Conservation (phyloP, 2,888 invertebrate species). For the Hirtodrosophila cameraria region DNA sequence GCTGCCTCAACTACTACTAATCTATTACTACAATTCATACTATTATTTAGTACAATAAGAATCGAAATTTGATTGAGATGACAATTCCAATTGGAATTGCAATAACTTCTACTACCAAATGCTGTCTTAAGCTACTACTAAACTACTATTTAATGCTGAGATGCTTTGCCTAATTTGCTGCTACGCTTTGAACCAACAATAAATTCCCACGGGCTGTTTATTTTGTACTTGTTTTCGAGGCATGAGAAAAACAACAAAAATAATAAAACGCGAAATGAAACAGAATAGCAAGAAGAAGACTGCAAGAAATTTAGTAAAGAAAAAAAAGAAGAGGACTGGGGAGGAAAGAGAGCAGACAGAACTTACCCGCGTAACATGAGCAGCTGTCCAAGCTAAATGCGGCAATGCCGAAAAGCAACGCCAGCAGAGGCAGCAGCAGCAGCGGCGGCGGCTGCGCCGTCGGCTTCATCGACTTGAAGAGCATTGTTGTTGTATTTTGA, state of each 20-base stretch:
- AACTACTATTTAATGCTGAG: conserved; percentile 17
- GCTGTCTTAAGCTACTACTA: background rate
- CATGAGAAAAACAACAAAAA: conserved; percentile 16
- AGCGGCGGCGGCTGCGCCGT: conserved; percentile 17
- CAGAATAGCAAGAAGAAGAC: no score
- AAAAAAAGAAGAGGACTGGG: conserved; percentile 19
- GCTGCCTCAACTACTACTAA: no score
- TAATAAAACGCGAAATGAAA: conserved; percentile 23
- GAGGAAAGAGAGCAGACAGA: conserved; percentile 25
- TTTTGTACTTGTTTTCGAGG: conserved; percentile 63
- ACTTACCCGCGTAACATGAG: conserved; percentile 76
- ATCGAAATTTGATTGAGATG: conserved; percentile 15
- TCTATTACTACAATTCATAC: no score
- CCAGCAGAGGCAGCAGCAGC: conserved; percentile 26
- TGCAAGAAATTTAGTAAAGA: no score
- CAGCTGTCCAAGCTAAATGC: conserved; percentile 64
- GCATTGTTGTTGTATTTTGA: conserved; percentile 21
- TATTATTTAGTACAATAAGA: no score
- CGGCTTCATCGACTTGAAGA: conserved; percentile 46
- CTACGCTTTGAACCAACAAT: conserved; percentile 35
- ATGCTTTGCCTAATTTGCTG: conserved; percentile 41
- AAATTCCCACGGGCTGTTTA: conserved; percentile 74
- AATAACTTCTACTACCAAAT: background rate
- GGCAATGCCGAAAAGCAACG: conserved; percentile 55
- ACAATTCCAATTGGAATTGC: no score